phyloP scores from a whole-genome alignment of 2,888 invertebrate genomes.

The Ypsolopha scabrella region DNA sequence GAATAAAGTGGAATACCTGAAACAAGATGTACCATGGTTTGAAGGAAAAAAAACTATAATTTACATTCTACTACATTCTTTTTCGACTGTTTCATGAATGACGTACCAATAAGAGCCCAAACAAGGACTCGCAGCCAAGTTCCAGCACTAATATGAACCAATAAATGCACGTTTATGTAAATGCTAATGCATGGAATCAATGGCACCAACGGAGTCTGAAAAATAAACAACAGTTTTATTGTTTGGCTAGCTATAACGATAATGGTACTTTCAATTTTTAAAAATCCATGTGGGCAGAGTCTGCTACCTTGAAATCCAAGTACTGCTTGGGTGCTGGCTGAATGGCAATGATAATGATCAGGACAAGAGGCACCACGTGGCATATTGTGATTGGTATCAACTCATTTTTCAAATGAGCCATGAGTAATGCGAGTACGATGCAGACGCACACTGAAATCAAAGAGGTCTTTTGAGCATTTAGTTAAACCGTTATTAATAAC shows the following conservation, averaged over 20 bases:
- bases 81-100: background rate
- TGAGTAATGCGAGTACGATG: slow-evolving; percentile 10
- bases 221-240: slow-evolving; percentile 10
- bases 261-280: too few species aligned
- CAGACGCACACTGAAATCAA: slow-evolving; percentile 33
- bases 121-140: slow-evolving; percentile 89
- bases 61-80: background rate
- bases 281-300: too few species aligned
- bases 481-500: too few species aligned
- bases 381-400: too few species aligned
- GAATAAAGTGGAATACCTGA: slow-evolving; percentile 55
- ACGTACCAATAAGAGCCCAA: slow-evolving; percentile 84
- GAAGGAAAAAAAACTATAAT: background rate
- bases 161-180: slow-evolving; percentile 85
- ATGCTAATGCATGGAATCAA: slow-evolving; percentile 85
- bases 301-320: too few species aligned
- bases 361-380: too few species aligned
- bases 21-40: slow-evolving; percentile 12
- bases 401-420: too few species aligned
- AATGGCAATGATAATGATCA: too few species aligned
- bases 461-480: background rate
- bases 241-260: background rate
- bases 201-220: slow-evolving; percentile 86
- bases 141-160: slow-evolving; percentile 80
- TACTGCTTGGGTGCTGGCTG: too few species aligned